phyloP scores from a whole-genome alignment of 2,888 invertebrate genomes.

The Troides oblongomaculatus region DNA sequence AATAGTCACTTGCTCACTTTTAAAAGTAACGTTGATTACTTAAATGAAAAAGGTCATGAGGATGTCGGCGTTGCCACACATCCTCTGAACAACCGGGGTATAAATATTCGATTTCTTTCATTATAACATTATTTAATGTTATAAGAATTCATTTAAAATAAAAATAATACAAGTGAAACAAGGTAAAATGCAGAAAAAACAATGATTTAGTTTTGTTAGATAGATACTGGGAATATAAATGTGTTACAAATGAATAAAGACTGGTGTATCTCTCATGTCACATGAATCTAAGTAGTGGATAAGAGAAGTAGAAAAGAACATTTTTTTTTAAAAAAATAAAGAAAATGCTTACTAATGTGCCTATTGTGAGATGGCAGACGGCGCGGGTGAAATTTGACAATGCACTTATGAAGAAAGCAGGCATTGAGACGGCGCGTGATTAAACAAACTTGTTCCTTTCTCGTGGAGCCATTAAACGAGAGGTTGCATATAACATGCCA shows the following conservation, averaged over 20 bases:
- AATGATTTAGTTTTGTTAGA: no score
- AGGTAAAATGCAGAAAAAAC: no score
- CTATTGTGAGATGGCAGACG: slow-evolving; percentile 14
- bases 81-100: slow-evolving; percentile 8
- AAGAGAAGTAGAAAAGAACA: neutral
- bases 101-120: slow-evolving; percentile 8
- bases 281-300: neutral
- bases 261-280: no score
- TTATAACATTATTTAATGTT: neutral
- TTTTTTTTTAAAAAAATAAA: neutral
- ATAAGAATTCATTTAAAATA: no score
- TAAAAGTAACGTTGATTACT: slow-evolving; percentile 14
- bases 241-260: no score
- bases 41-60: slow-evolving; percentile 26
- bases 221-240: no score
- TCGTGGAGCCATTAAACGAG: slow-evolving; percentile 37
- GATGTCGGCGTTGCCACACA: slow-evolving; percentile 22
- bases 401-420: slow-evolving; percentile 72
- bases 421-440: slow-evolving; percentile 60
- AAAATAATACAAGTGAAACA: no score
- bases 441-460: slow-evolving; percentile 61
- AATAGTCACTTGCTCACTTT: slow-evolving; percentile 24
- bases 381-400: slow-evolving; percentile 69
- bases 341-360: slow-evolving; percentile 10
- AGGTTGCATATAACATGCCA: slow-evolving; percentile 40